These are phyloP conservation scores for Mycteria americana DNA, from an alignment of 2,797 vertebrate genomes.

Conservation along the genomic window DNA sequence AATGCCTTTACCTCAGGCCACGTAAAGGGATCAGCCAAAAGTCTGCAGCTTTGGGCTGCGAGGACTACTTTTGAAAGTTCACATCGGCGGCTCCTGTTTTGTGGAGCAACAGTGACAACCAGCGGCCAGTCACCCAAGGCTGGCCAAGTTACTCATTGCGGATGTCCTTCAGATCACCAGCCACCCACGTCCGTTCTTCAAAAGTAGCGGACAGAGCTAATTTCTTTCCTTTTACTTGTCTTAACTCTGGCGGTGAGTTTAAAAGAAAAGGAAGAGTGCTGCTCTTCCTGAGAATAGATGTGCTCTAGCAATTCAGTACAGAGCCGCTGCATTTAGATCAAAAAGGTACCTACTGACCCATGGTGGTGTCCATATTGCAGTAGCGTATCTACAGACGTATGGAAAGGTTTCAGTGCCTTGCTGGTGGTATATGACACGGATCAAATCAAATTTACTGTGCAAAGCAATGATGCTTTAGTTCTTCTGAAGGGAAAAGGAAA, in stretches of 20 bases:
- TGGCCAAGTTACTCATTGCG: not conserved
- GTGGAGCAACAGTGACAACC: conserved; percentile 79
- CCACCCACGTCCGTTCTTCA: not conserved
- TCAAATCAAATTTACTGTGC: not conserved
- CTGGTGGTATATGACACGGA: not conserved
- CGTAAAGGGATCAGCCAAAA: not conserved
- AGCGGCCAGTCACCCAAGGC: conserved; percentile 44
- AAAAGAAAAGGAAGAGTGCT: not conserved
- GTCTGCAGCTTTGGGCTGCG: not conserved
- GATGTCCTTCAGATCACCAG: not conserved
- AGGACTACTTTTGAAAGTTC: not conserved
- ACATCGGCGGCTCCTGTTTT: not conserved
- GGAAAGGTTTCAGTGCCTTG: not conserved
- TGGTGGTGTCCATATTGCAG: not conserved
- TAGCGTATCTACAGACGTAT: not conserved
- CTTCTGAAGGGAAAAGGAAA: not conserved
- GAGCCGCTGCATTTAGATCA: not conserved
- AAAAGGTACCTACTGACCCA: not conserved
- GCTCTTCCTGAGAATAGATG: not conserved
- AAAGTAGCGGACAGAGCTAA: not conserved
- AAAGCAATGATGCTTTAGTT: not conserved
- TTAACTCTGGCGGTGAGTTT: not conserved
- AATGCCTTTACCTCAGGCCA: not conserved
- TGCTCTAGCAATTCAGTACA: not conserved
- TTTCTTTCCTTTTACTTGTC: not conserved